These are phyloP conservation scores for Tenualosa ilisha DNA, from an alignment of 2,797 vertebrate genomes.

Conservation along the genomic window DNA sequence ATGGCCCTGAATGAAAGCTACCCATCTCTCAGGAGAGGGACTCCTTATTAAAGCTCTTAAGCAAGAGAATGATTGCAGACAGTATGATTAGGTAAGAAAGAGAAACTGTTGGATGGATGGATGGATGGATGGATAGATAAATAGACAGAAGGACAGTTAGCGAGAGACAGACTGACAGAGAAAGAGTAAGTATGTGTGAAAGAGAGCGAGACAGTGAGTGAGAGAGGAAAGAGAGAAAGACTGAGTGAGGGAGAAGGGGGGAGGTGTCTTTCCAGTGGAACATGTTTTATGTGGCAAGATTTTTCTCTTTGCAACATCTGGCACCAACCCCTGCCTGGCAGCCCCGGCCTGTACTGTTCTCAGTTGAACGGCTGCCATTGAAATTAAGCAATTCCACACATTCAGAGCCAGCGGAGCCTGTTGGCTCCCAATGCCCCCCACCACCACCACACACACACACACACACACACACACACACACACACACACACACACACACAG, in stretches of 20 bases:
- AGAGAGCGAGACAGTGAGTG: not conserved
- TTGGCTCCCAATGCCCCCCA: slow-evolving; percentile 55
- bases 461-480: not conserved
- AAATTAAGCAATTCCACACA: slow-evolving; percentile 81
- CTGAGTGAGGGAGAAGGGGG: not conserved
- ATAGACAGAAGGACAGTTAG: not conserved
- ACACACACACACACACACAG: not conserved
- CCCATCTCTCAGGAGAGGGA: slow-evolving; percentile 48
- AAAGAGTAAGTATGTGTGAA: not conserved
- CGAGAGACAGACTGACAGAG: not conserved
- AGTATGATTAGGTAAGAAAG: slow-evolving; percentile 43
- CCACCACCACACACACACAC: not conserved
- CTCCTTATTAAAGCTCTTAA: slow-evolving; percentile 40
- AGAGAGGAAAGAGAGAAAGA: not conserved
- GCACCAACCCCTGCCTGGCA: slow-evolving; percentile 84
- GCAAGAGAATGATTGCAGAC: slow-evolving; percentile 58
- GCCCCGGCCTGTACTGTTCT: slow-evolving; percentile 78
- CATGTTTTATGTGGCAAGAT: slow-evolving; percentile 83
- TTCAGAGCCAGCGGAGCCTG: slow-evolving; percentile 77
- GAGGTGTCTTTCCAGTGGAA: slow-evolving; percentile 79
- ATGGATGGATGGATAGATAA: not conserved
- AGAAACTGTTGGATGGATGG: not conserved
- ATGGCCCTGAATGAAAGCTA: not conserved
- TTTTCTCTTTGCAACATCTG: slow-evolving; percentile 80
- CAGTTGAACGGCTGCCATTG: slow-evolving; percentile 84